Percentiles rank a stretch among this genome's conserved stretches.
These are phyloP conservation scores for Agonopterix heracliana DNA, from an alignment of 2,888 invertebrate genomes.

Conservation along the genomic window DNA sequence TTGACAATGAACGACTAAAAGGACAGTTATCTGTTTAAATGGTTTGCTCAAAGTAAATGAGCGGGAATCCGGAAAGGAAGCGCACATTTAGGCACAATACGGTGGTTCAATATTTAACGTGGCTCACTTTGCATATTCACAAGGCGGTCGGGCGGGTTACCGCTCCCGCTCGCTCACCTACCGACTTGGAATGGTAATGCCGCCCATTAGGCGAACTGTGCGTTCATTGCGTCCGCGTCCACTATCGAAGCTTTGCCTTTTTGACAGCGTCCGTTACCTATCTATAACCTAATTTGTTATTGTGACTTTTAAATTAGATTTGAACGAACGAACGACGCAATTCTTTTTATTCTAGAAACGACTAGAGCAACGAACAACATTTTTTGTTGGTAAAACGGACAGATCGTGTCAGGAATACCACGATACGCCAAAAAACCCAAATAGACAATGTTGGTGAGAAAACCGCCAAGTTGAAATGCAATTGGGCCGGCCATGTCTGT, in stretches of 20 bases:
- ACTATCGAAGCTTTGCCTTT: background rate
- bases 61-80: constrained; percentile 18
- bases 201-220: constrained; percentile 41
- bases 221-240: constrained; percentile 22
- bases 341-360: too few species aligned
- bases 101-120: constrained; percentile 56
- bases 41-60: background rate
- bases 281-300: too few species aligned
- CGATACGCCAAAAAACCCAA: too few species aligned
- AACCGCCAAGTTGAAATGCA: too few species aligned
- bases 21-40: too few species aligned
- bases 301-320: too few species aligned
- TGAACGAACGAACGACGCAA: too few species aligned
- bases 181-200: constrained; percentile 59
- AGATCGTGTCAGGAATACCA: too few species aligned
- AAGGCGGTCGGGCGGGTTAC: constrained; percentile 39
- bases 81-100: constrained; percentile 41
- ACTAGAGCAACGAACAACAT: too few species aligned
- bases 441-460: too few species aligned
- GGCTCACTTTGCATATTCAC: constrained; percentile 65
- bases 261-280: background rate
- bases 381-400: too few species aligned
- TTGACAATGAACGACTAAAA: constrained; percentile 11
- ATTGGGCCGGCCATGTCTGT: too few species aligned
- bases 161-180: constrained; percentile 37